Evolutionary conservation across 2,888 invertebrate species (phyloP), one percentile per base, ranked within the genome.

Genomic region (Ischnura elegans): DNA sequence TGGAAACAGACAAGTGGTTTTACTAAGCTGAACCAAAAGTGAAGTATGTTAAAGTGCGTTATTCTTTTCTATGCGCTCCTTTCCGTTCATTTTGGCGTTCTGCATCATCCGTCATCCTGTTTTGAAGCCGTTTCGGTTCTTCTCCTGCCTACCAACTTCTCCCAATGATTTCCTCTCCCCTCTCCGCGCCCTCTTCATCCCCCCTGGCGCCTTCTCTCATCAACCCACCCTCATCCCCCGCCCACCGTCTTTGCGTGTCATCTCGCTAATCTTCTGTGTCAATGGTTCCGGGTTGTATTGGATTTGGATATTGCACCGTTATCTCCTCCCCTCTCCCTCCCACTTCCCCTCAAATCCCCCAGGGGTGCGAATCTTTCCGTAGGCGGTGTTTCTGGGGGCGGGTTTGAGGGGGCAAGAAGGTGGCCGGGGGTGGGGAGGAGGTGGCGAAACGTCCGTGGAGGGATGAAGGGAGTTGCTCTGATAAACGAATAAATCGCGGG

Each of bases 261-360:
- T 51, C 43, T 61, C 61, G 90, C 90, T 90, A 90, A 90, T 90
- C 90, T 90, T 90, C 90, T 61, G 61, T 55, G 90, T 90, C 90
- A 66, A 61, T 51, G 90, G 90, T 61, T 66, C 43, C 90, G 90
- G 43, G 61, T 90, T 61, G 90, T 61, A 90, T 90, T 61, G 90
- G 90, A 66, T 90, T 87, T 87, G 87, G 55, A 55, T 87, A 55
- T 36, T 55, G 87, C 87, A 55, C 87, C 87, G 87, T 36, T 55
- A 90, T 43, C 25, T 61, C n/a, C 43, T 90, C 42, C 42, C 42
- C 19, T 21, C 19, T 51, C 13, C 51, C 0, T 6, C 4, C 51
- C 42, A 4, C 36, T 6, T 51, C 13, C 51, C 0, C 2, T 1
- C 51, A 21, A 55, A 21, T 16, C 61, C 10, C 51, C 29, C 61